phyloP scores from a whole-genome alignment of 2,888 invertebrate genomes.

The Hofmannophila pseudospretella region DNA sequence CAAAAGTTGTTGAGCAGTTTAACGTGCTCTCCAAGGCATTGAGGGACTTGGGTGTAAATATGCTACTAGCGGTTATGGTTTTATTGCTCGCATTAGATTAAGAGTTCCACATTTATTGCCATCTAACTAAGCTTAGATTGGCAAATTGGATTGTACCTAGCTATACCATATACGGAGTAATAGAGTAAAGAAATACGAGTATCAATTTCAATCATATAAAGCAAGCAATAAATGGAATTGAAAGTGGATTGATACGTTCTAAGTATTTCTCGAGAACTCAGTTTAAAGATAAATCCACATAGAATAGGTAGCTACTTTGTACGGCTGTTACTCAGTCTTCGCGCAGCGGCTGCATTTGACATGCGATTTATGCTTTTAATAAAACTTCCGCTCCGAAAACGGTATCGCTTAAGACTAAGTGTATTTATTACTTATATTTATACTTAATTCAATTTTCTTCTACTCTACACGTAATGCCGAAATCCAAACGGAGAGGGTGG shows the following conservation, averaged over 20 bases:
- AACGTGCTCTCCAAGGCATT: too few relatives aligned
- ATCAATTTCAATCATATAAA: too few relatives aligned
- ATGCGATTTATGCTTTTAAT: slow-evolving; percentile 75
- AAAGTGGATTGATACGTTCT: slow-evolving; percentile 1
- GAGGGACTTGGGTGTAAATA: too few relatives aligned
- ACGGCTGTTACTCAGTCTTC: slow-evolving; percentile 42
- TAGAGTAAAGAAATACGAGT: too few relatives aligned
- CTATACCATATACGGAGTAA: too few relatives aligned
- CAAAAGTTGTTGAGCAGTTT: too few relatives aligned
- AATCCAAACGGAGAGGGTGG: slow-evolving; percentile 31
- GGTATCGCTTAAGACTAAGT: slow-evolving; percentile 54
- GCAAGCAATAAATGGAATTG: not conserved
- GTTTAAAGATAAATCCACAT: slow-evolving; percentile 8
- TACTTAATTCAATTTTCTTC: slow-evolving; percentile 28
- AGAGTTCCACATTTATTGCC: too few relatives aligned
- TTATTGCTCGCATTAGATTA: too few relatives aligned
- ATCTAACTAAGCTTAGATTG: too few relatives aligned
- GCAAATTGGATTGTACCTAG: too few relatives aligned
- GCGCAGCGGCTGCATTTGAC: slow-evolving; percentile 71
- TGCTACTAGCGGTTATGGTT: too few relatives aligned
- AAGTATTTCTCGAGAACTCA: too few relatives aligned
- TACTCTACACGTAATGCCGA: slow-evolving; percentile 35
- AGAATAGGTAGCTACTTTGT: slow-evolving; percentile 5
- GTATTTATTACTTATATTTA: slow-evolving; percentile 46
- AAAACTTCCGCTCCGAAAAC: slow-evolving; percentile 55